Percentiles rank a stretch among this genome's conserved stretches.
These are phyloP conservation scores for Brachyhypopomus gauderio DNA, from an alignment of 2,113 vertebrate species.

Conservation along the genomic window DNA sequence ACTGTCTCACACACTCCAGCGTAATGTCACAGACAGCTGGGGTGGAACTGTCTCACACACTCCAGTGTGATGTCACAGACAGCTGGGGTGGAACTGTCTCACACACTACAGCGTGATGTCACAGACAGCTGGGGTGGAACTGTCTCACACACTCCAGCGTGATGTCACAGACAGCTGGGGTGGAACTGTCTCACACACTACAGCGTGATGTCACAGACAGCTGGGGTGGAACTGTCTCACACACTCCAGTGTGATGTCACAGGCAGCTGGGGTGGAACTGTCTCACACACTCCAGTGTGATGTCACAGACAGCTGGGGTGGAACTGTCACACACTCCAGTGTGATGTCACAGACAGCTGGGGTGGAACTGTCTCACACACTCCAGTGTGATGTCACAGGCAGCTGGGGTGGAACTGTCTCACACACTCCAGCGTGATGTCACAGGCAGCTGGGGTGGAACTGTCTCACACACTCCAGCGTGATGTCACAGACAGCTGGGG, in stretches of 20 bases:
- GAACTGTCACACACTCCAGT: conserved; percentile 32
- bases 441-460: background rate
- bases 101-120: conserved; percentile 35
- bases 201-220: conserved; percentile 25
- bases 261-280: background rate
- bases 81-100: background rate
- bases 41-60: conserved; percentile 8
- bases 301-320: background rate
- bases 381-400: conserved; percentile 23
- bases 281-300: conserved; percentile 29
- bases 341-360: conserved; percentile 12
- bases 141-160: conserved; percentile 26
- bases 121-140: background rate
- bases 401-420: background rate
- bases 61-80: conserved; percentile 25
- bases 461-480: conserved; percentile 26
- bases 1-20: conserved; percentile 27
- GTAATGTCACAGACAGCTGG: conserved; percentile 10
- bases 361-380: conserved; percentile 8
- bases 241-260: conserved; percentile 33
- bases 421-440: conserved; percentile 35
- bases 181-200: conserved; percentile 17
- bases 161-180: conserved; percentile 6
- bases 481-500: conserved; percentile 6
- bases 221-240: background rate